Evolutionary conservation across 2,888 invertebrate species (phyloP).

Genomic region (Melipona beecheii): DNA sequence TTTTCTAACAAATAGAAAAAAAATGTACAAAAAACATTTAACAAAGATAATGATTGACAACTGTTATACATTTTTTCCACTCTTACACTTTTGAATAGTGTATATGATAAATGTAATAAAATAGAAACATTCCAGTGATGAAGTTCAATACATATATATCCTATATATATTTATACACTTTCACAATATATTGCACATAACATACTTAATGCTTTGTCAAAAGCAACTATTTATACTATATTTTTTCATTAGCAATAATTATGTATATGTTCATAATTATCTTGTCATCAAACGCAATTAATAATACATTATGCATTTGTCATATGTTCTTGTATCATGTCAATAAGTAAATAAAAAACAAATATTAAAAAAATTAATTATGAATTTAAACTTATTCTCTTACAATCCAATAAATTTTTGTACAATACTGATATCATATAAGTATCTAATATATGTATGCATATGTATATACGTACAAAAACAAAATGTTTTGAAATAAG

Average conservation of each 20-base stretch:
- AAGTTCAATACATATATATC: conserved; percentile 12
- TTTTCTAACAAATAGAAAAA: conserved; percentile 8
- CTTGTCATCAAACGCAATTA: conserved; percentile 30
- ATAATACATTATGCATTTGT: conserved; percentile 40
- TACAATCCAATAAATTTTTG: background rate
- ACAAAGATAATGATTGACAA: background rate
- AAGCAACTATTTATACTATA: conserved; percentile 43
- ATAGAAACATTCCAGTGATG: conserved; percentile 44
- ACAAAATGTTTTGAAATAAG: background rate
- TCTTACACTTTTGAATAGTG: conserved; percentile 18
- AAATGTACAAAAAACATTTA: conserved; percentile 38
- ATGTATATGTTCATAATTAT: conserved; percentile 46
- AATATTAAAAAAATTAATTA: conserved; percentile 10
- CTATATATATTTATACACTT: conserved; percentile 18
- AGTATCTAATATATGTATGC: background rate
- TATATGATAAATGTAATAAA: conserved; percentile 34
- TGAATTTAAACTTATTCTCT: background rate
- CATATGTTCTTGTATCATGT: conserved; percentile 44
- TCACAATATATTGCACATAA: conserved; percentile 34
- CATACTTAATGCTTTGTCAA: conserved; percentile 58
- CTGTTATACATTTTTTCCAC: conserved; percentile 13
- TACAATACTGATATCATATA: background rate
- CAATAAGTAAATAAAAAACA: conserved; percentile 47
- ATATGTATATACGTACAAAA: background rate
- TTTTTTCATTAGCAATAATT: conserved; percentile 39